These are phyloP conservation scores for Eupithecia pulchellata DNA, from an alignment of 2,888 invertebrate genomes.

Conservation along the genomic window DNA sequence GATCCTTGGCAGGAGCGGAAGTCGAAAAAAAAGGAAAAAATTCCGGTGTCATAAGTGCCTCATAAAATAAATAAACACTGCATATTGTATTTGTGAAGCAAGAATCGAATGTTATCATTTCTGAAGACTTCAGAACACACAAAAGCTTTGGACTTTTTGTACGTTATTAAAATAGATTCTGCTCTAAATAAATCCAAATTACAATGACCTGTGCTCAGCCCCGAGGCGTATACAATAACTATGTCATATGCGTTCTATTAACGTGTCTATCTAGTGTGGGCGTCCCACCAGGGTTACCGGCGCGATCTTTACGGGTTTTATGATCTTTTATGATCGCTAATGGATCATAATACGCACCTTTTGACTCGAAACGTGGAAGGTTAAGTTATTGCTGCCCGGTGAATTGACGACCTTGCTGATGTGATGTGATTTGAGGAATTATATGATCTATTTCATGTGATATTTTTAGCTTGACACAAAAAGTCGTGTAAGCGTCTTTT, in stretches of 20 bases:
- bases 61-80: background rate
- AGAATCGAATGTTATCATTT: slow-evolving; percentile 2
- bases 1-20: background rate
- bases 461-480: slow-evolving; percentile 16
- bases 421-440: slow-evolving; percentile 30
- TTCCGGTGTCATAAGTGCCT: background rate
- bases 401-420: slow-evolving; percentile 41
- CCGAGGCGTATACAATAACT: slow-evolving; percentile 35
- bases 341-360: slow-evolving; percentile 67
- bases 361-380: slow-evolving; percentile 61
- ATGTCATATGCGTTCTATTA: slow-evolving; percentile 46
- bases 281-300: slow-evolving; percentile 52
- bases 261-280: slow-evolving; percentile 49
- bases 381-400: slow-evolving; percentile 60
- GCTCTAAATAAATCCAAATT: slow-evolving; percentile 36
- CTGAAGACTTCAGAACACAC: slow-evolving; percentile 13
- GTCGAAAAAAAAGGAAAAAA: background rate
- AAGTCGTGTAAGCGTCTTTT: slow-evolving; percentile 15
- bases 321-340: slow-evolving; percentile 69
- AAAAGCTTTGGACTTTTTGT: slow-evolving; percentile 14
- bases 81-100: background rate
- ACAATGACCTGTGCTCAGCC: slow-evolving; percentile 28
- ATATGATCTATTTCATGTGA: slow-evolving; percentile 20
- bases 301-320: slow-evolving; percentile 64
- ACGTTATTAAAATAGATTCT: slow-evolving; percentile 24